Base-by-base conservation (phyloP, 2,113 vertebrate species). In the Xiphophorus maculatus region DNA sequence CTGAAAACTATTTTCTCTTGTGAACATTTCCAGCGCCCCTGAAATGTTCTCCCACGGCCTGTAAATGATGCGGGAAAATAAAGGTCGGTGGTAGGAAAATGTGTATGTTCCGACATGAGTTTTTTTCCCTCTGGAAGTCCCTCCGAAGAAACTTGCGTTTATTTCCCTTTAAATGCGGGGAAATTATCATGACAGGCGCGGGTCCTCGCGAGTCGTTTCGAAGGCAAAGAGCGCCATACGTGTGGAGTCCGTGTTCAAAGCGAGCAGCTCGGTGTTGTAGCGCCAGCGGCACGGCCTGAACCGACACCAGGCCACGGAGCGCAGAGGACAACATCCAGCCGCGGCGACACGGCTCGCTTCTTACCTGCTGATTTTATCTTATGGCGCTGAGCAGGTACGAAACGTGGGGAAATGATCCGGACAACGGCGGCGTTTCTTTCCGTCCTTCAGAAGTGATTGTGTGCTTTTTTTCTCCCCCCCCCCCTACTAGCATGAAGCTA, bases 211-310 rank as follows among this genome's bases (percentile, higher is more conserved):
- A 87, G 86, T 79, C 86, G 88, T 91, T 87, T 88, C 76, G 89
- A 81, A 90, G 90, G 90, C 71, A 79, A 85, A 94, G 90, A 89
- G 92, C 92, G 93, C 94, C 93, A 94, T 92, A 91, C 89, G 88
- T 88, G 87, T 89, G 86, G 88, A 33, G 69, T 88, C 83, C 79
- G 89, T 25, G 74, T 29, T 87, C 78, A 72, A 72, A 71, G 71
- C 66, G 79, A 86, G 84, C 81, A 82, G 82, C 85, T 89, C 81
- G 1, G 87, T 74, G 80, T 54, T 11, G 80, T 62, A 64, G 51
- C 82, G 84, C 63, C 83, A 65, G 62, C 73, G 64, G 67, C 25
- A 72, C 87, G 92, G 92, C 90, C 90, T 73, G 60, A 58, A 65
- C 76, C 80, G 9, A 87, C 83, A 70, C 73, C 48, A 89, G 89